A percentile compares a stretch with the other conserved stretches of the same genome.
phyloP scores from a whole-genome alignment of 2,888 invertebrate genomes.

The Lepetodrilus schrolli region DNA sequence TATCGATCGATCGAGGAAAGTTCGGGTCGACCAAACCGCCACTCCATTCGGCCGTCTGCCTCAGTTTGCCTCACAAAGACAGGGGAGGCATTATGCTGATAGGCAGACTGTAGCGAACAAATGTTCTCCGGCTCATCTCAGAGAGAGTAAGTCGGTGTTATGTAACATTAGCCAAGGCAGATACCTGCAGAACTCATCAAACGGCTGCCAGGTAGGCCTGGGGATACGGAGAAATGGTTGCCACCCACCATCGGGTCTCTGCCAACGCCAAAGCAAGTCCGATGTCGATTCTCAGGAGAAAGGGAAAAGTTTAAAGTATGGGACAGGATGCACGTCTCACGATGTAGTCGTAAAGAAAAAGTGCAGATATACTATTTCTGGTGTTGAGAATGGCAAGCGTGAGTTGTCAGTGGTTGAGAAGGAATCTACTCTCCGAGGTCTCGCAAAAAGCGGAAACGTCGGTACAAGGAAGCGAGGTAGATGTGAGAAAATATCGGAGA shows the following conservation, averaged over 20 bases:
- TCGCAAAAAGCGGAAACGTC: background rate
- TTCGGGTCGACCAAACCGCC: background rate
- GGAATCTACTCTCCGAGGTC: no score
- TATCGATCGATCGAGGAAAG: constrained; percentile 27
- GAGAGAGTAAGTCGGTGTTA: background rate
- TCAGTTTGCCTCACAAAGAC: background rate
- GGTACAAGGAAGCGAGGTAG: background rate
- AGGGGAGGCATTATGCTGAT: constrained; percentile 5
- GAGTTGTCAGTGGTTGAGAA: background rate
- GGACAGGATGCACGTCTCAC: background rate
- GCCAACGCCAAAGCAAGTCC: background rate
- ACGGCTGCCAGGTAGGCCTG: background rate
- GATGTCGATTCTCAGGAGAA: background rate
- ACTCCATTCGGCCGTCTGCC: background rate
- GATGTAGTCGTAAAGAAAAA: background rate
- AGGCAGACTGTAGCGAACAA: background rate
- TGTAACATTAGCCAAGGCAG: constrained; percentile 11
- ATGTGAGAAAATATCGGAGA: constrained; percentile 13
- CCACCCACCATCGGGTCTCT: background rate
- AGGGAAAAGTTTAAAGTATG: background rate
- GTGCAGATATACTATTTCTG: background rate
- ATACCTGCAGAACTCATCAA: constrained; percentile 15
- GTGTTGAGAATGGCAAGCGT: background rate
- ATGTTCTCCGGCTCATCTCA: background rate
- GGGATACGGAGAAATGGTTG: background rate